Conservation (phyloP, 2,113 vertebrate genomes). For the Corythoichthys intestinalis region DNA sequence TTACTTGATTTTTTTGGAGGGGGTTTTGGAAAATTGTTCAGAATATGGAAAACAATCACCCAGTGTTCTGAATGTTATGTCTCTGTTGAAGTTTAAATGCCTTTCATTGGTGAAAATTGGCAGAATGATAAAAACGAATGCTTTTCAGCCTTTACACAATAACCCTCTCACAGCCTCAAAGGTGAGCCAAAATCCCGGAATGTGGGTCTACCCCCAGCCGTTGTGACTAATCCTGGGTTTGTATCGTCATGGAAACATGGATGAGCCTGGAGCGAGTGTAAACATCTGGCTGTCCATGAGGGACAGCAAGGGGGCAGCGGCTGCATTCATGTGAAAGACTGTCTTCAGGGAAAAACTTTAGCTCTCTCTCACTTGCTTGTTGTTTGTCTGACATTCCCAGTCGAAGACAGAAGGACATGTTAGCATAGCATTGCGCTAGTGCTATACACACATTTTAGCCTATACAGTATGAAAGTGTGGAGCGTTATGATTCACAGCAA, state of each 20-base stretch:
- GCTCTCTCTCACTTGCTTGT: constrained; percentile 1
- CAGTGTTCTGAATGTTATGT: background rate
- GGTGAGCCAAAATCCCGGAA: constrained; percentile 35
- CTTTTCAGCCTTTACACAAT: background rate
- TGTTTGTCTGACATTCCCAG: background rate
- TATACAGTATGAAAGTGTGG: background rate
- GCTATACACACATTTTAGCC: background rate
- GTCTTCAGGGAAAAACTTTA: constrained; percentile 44
- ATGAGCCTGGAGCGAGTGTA: constrained; percentile 67
- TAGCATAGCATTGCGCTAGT: constrained; percentile 32
- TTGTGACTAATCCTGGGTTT: constrained; percentile 59
- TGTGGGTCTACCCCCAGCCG: constrained; percentile 52
- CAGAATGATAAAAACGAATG: background rate
- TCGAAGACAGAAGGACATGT: background rate
- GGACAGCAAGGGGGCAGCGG: constrained; percentile 38
- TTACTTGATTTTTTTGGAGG: background rate
- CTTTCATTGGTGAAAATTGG: background rate
- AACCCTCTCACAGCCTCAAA: constrained; percentile 1
- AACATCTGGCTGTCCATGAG: constrained; percentile 66
- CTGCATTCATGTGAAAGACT: constrained; percentile 51
- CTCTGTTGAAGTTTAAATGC: background rate
- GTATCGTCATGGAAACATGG: constrained; percentile 72
- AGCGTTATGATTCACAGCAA: too few species aligned
- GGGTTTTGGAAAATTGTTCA: too few species aligned
- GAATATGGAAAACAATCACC: background rate